Evolutionary conservation across 2,113 vertebrate genomes (phyloP), one percentile per base, ranked within the genome.

Genomic region (Pogonocichla stellata): DNA sequence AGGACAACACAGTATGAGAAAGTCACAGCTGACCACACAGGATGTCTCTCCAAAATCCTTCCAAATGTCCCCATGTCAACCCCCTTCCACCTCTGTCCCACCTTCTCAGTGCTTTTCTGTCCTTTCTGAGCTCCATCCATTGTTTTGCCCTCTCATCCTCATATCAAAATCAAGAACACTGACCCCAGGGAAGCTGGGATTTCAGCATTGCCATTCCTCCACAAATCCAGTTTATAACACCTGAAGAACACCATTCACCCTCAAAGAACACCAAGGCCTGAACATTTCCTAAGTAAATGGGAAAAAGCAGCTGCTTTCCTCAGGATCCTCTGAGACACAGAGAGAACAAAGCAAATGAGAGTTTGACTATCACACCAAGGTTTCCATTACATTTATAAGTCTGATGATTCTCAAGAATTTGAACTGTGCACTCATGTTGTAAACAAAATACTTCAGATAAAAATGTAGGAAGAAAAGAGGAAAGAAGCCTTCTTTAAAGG

Each of bases 401-500:
- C 61, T 61, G 79, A 90, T 92, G 90, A 86, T 78, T 95, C 93
- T 94, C 82, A 71, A 94, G 72, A 92, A 92, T 72, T 19, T 92
- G 80, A 94, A 94, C 92, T 77, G 51, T 47, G 34, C 47, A 58
- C 84, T 91, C 5, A 2, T 2, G 34, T 48, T 80, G 71, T 86
- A 95, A 96, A 95, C 93, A 97, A 92, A 96, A 97, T 80, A 93
- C 92, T 95, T 95, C 92, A 94, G 72, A 90, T 61, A 86, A 88
- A 88, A 93, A 80, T 2, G 1, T 3, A 88, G 12, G 15, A 82
- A 89, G 89, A 65, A 95, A 94, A 53, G 45, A 50, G 61, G 66
- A 77, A 19, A 79, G 45, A 85, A 93, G 57, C 10, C 51, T 74
- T 80, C 51, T 62, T 86, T 71, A 71, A 90, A 80, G n/a, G 45